Percentiles rank a stretch among this genome's conserved stretches.
phyloP scores from a whole-genome alignment of 2,888 invertebrate genomes.

The Heteromyza rotundicornis region DNA sequence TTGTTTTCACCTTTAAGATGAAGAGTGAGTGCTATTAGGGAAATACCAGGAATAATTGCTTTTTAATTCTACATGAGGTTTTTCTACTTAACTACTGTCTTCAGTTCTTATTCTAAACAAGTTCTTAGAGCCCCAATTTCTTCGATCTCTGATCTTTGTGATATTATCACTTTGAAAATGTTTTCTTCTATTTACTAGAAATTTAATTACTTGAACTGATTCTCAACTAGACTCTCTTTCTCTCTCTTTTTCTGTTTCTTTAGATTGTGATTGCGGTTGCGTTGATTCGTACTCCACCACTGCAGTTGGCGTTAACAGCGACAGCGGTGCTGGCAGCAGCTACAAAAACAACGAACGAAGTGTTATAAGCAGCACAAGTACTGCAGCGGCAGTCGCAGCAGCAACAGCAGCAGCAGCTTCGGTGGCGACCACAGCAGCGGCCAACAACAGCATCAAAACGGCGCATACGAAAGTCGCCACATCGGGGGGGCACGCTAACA shows the following conservation, averaged over 20 bases:
- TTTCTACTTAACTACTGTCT: too few relatives aligned
- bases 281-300: conserved; percentile 53
- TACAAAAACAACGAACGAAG: conserved; percentile 28
- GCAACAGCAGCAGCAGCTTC: conserved; percentile 17
- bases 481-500: conserved; percentile 64
- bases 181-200: too few relatives aligned
- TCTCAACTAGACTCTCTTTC: too few relatives aligned
- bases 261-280: conserved; percentile 63
- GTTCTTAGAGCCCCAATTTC: too few relatives aligned
- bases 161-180: too few relatives aligned
- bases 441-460: conserved; percentile 61
- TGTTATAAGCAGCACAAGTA: conserved; percentile 31
- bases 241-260: conserved; percentile 20
- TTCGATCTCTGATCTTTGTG: too few relatives aligned
- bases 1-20: too few relatives aligned
- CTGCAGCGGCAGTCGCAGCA: conserved; percentile 16
- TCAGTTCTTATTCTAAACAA: too few relatives aligned
- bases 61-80: too few relatives aligned
- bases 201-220: too few relatives aligned
- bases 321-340: conserved; percentile 20
- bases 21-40: too few relatives aligned
- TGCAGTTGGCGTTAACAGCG: conserved; percentile 18
- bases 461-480: conserved; percentile 64
- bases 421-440: conserved; percentile 38
- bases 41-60: too few relatives aligned